Evolutionary conservation across 2,888 invertebrate species (phyloP), one percentile per base, ranked within the genome.

Genomic region (Synanthedon andrenaeformis): DNA sequence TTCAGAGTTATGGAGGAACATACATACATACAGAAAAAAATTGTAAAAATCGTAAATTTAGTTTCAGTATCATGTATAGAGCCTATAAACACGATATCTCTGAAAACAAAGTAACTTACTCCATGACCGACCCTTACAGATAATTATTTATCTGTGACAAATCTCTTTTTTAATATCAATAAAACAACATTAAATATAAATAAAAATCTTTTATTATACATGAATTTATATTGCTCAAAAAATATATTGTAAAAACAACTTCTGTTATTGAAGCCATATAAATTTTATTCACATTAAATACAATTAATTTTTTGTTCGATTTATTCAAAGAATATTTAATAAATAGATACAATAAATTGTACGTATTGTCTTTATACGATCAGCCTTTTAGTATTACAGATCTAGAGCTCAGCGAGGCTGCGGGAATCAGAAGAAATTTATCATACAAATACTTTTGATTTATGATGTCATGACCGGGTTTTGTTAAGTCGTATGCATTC

Each of bases 151-250:
- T 10, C 35, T 3, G 10, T 10, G 35, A 35, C 35, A 35, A 35
- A 35, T 35, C 35, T 35, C 35, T 10, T 35, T 35, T 35, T 35
- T 10, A 35, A 10, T 10, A 35, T 10, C 6, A 35, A 35, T 35
- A 49, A 49, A 49, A 49, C 49, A 19, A 49, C 52, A 41, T 54
- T 45, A 59, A 70, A 35, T 35, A 75, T 85, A 85, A 84, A 85
- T 85, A 85, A 80, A 82, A 81, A 77, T 77, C 76, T 86, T 35
- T 84, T 86, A 85, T 83, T 86, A 82, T 82, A 82, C 82, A 84
- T 83, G 84, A 83, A 85, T 81, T 80, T 83, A 83, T 80, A 83
- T 76, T 74, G 74, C 76, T 76, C 75, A 74, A 77, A 79, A 81
- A 76, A 71, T 72, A 70, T 66, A 72, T 35, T 79, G 23, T 23